These are phyloP conservation scores for Acleris laterana DNA, from an alignment of 2,888 invertebrate genomes.

Conservation along the genomic window DNA sequence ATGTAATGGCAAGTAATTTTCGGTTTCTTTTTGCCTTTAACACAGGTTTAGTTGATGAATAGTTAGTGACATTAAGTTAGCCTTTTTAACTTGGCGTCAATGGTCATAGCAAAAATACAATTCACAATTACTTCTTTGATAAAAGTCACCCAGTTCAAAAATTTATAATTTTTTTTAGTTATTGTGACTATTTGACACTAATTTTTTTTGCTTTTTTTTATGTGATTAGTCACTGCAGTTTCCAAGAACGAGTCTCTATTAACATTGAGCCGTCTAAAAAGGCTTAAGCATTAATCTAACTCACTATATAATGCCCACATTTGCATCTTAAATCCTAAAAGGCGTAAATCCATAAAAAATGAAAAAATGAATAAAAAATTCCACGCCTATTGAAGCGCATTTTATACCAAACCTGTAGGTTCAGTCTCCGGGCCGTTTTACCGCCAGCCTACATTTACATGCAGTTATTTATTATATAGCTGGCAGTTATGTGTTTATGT, in stretches of 20 bases:
- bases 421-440: constrained; percentile 46
- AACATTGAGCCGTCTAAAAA: constrained; percentile 2
- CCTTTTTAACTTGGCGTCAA: not conserved
- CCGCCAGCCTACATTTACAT: constrained; percentile 27
- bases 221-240: not conserved
- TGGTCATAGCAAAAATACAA: too few species aligned
- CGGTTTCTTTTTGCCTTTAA: not conserved
- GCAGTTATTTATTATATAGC: constrained; percentile 6
- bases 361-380: constrained; percentile 48
- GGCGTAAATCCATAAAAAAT: constrained; percentile 43
- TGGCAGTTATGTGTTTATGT: not conserved
- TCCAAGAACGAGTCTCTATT: not conserved
- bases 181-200: too few species aligned
- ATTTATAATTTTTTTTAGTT: too few species aligned
- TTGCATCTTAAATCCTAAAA: constrained; percentile 43
- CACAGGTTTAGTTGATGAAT: not conserved
- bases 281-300: constrained; percentile 18
- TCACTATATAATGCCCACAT: constrained; percentile 31
- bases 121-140: too few species aligned
- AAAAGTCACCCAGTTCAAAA: too few species aligned
- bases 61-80: not conserved
- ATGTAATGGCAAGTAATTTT: constrained; percentile 6
- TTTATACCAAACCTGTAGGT: constrained; percentile 59
- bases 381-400: constrained; percentile 50
- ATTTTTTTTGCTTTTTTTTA: not conserved